Conservation (phyloP, 2,888 invertebrate genomes). For the Schizaphis graminum region DNA sequence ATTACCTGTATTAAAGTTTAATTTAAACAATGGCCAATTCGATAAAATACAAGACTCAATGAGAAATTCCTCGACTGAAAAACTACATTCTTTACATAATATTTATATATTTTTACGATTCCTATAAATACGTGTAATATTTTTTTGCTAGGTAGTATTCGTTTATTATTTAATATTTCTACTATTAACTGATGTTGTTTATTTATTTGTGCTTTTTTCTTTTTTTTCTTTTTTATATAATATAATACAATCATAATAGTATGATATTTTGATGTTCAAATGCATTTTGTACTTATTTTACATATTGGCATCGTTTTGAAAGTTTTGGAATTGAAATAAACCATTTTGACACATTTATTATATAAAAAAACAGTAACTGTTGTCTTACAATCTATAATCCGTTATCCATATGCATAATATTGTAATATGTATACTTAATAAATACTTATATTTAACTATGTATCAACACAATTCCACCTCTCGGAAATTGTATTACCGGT, state of each 20-base stretch:
- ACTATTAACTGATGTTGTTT: slow-evolving; percentile 54
- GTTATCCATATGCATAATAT: not conserved
- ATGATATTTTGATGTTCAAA: slow-evolving; percentile 32
- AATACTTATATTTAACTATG: too few relatives aligned
- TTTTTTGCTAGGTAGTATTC: slow-evolving; percentile 30
- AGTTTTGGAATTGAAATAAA: slow-evolving; percentile 41
- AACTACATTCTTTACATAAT: slow-evolving; percentile 46
- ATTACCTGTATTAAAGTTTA: slow-evolving; percentile 30
- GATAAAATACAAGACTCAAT: slow-evolving; percentile 60
- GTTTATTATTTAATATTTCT: slow-evolving; percentile 48
- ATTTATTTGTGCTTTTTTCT: slow-evolving; percentile 58
- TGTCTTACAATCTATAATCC: not conserved
- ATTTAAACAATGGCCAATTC: slow-evolving; percentile 31
- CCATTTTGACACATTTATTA: slow-evolving; percentile 38
- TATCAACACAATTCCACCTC: not conserved
- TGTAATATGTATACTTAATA: not conserved
- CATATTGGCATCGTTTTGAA: slow-evolving; percentile 27
- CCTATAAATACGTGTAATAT: slow-evolving; percentile 45
- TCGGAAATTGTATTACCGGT: slow-evolving; percentile 9
- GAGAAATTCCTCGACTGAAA: slow-evolving; percentile 62
- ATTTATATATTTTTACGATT: slow-evolving; percentile 54
- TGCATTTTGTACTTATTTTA: slow-evolving; percentile 35
- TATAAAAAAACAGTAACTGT: not conserved
- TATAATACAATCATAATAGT: not conserved
- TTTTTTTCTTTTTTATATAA: slow-evolving; percentile 18